Base-by-base conservation (phyloP, 2,113 vertebrate species). In the Dolichallabes microphthalmus region DNA sequence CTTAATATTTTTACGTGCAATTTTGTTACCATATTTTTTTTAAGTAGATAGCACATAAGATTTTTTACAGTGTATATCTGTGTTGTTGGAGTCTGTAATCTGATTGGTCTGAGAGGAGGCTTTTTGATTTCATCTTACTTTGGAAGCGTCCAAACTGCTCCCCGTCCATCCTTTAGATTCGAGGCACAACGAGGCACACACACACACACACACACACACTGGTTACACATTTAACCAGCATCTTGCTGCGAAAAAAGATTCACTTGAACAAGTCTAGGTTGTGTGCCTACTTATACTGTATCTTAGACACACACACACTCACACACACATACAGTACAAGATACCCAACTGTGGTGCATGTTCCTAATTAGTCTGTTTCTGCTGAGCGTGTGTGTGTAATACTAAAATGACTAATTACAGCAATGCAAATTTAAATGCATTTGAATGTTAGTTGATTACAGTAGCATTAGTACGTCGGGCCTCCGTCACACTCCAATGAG, bases 141-240 rank as follows among this genome's bases (percentile, higher is more conserved):
- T 35, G 68, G 68, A 39, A 45, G 35, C 45, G 35, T 71, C 69
- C 35, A 3, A 13, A 12, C 45, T 22, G 15, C 17, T 69, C 66
- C 17, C 27, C 64, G 32, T 32, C 64, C 27, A 17, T 68, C 64
- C 64, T 30, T 69, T 7, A 69, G n/a, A 66, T 75, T 52, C 52
- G 45, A 52, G 73, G 22, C 71, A 39, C 2, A 3, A n/a, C 52
- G 45, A 52, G 73, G 22, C 75, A 83, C 73, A 80, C 7, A 0
- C 25, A 19, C 32, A 74, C 50, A 77, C 83, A 84, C 57, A 84
- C 71, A 53, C 82, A 76, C 55, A 63, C 15, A 76, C 52, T 35
- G 53, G 60, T 27, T 61, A 45, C 52, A 60, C 69, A n/a, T 6
- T 0, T 11, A 32, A 6, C 53, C 25, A 27, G 80, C 30, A 25